Percentiles rank a stretch among this genome's conserved stretches.
These are phyloP conservation scores for Sebastes hubbsi DNA, from an alignment of 2,797 vertebrate species.

Conservation along the genomic window DNA sequence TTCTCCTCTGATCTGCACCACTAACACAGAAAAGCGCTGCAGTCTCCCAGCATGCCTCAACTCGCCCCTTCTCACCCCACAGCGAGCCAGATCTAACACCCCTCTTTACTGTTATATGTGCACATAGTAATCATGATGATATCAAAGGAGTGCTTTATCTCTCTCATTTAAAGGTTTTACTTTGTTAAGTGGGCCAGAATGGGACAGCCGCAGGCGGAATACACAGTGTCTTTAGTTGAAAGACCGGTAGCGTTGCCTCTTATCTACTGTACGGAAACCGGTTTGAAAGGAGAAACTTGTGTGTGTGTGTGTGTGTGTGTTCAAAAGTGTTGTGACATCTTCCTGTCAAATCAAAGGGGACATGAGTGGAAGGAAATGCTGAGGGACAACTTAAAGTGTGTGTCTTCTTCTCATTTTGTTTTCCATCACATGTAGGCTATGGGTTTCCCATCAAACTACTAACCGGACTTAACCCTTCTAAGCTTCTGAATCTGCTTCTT, in stretches of 20 bases:
- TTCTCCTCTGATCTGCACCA: conserved; percentile 64
- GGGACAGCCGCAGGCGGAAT: conserved; percentile 50
- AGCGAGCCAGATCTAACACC: conserved; percentile 57
- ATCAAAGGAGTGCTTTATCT: conserved; percentile 72
- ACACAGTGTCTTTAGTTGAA: conserved; percentile 36
- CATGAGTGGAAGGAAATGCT: conserved; percentile 28
- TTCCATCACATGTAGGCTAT: too few relatives aligned
- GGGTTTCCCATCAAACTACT: neutral
- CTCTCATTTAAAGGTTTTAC: conserved; percentile 65
- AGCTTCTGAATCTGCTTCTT: neutral
- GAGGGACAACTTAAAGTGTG: conserved; percentile 4
- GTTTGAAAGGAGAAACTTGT: conserved; percentile 28
- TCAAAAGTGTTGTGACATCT: conserved; percentile 37
- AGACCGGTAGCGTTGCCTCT: conserved; percentile 47
- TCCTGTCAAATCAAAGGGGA: conserved; percentile 54
- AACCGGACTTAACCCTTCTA: neutral
- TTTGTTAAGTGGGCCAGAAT: conserved; percentile 64
- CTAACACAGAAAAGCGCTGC: conserved; percentile 16
- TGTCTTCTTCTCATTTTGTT: neutral
- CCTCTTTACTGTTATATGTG: conserved; percentile 47
- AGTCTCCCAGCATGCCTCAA: conserved; percentile 61
- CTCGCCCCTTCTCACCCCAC: conserved; percentile 56
- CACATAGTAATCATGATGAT: conserved; percentile 67
- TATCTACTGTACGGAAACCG: conserved; percentile 28
- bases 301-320: neutral